phyloP scores from a whole-genome alignment of 2,888 invertebrate species.

The Cephalotes varians region DNA sequence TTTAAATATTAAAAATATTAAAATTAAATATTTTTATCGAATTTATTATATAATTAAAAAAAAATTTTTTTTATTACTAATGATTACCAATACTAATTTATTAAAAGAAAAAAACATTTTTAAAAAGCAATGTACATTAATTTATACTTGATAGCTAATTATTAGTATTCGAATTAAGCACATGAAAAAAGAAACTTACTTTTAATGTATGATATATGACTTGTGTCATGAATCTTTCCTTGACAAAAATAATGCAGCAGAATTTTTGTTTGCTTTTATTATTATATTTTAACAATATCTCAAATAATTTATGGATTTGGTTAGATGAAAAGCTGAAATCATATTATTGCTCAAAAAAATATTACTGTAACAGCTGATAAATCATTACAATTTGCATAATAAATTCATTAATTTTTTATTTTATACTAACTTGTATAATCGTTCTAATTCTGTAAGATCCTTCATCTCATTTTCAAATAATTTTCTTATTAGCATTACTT shows the following conservation, averaged over 20 bases:
- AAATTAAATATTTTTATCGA: neutral
- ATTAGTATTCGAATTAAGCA: neutral
- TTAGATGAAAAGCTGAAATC: constrained; percentile 87
- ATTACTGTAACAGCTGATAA: neutral
- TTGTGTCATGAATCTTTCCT: constrained; percentile 92
- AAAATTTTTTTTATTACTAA: neutral
- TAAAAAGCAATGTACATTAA: constrained; percentile 2
- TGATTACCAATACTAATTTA: constrained; percentile 15
- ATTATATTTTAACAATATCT: constrained; percentile 88
- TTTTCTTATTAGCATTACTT: constrained; percentile 86
- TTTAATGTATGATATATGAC: constrained; percentile 90
- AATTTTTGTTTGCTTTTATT: constrained; percentile 85
- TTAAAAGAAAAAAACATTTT: constrained; percentile 12
- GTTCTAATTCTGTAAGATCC: constrained; percentile 83
- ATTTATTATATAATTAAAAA: constrained; percentile 2
- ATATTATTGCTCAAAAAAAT: constrained; percentile 21
- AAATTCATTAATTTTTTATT: constrained; percentile 19
- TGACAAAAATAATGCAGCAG: constrained; percentile 91
- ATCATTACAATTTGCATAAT: neutral
- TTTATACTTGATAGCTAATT: constrained; percentile 11
- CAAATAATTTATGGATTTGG: constrained; percentile 89
- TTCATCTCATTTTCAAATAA: constrained; percentile 87
- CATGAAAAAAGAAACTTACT: constrained; percentile 74
- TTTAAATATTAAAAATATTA: constrained; percentile 5
- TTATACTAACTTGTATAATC: constrained; percentile 86